These are phyloP conservation scores for Ricordea florida DNA, from an alignment of 92 coral and sea anemone genomes.

Conservation along the genomic window DNA sequence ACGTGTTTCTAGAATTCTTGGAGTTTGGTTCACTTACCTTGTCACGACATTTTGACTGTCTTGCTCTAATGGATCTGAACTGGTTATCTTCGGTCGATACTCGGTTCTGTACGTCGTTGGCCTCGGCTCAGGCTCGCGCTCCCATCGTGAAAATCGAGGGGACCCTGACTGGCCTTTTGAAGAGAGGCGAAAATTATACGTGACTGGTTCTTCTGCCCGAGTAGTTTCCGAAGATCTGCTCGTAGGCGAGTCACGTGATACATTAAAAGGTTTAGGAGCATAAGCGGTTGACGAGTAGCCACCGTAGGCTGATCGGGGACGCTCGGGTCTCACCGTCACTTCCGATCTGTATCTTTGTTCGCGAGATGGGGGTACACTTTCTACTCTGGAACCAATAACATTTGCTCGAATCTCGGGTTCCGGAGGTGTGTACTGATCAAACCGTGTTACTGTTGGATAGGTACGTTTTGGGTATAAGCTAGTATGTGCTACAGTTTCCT, in stretches of 20 bases:
- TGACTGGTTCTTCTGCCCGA: slow-evolving; percentile 56
- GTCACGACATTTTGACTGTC: slow-evolving; percentile 74
- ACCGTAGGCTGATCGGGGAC: slow-evolving; percentile 64
- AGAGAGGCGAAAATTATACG: slow-evolving; percentile 66
- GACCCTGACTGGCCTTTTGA: slow-evolving; percentile 32
- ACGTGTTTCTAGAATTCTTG: background rate
- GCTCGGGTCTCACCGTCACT: slow-evolving; percentile 65
- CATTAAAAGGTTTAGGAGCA: slow-evolving; percentile 74
- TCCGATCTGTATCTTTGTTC: slow-evolving; percentile 77
- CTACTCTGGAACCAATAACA: slow-evolving; percentile 41
- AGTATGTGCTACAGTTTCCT: slow-evolving; percentile 62
- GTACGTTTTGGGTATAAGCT: slow-evolving; percentile 62
- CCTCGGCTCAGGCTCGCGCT: slow-evolving; percentile 75
- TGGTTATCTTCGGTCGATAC: slow-evolving; percentile 59
- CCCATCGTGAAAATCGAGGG: slow-evolving; percentile 22
- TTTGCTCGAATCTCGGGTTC: slow-evolving; percentile 69
- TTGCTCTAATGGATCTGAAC: slow-evolving; percentile 43
- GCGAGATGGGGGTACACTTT: slow-evolving; percentile 60
- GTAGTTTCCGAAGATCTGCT: slow-evolving; percentile 30
- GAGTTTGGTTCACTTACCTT: too few relatives aligned
- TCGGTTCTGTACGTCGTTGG: slow-evolving; percentile 79
- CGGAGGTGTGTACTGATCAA: slow-evolving; percentile 35
- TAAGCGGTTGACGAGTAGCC: slow-evolving; percentile 64
- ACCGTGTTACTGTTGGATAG: slow-evolving; percentile 43
- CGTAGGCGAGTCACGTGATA: slow-evolving; percentile 23